Evolutionary conservation across 2,113 vertebrate genomes (phyloP).

Genomic region (Peromyscus leucopus): DNA sequence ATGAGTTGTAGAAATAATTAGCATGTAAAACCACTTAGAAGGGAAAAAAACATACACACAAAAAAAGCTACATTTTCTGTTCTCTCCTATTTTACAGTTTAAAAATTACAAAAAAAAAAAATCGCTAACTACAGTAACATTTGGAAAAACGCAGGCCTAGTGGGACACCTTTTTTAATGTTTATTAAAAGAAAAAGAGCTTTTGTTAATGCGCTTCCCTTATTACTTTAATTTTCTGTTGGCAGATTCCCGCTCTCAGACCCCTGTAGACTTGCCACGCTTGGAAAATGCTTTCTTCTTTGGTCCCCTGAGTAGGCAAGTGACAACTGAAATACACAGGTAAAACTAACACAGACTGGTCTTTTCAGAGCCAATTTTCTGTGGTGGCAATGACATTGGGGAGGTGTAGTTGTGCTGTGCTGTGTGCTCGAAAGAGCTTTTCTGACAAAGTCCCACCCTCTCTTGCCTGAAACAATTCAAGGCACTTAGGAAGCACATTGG

Average conservation of each 20-base stretch:
- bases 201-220: conserved; percentile 72
- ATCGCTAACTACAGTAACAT: conserved; percentile 23
- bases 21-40: conserved; percentile 9
- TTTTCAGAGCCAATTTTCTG: conserved; percentile 68
- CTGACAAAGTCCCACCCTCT: not conserved
- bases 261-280: conserved; percentile 59
- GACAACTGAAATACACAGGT: conserved; percentile 73
- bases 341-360: conserved; percentile 47
- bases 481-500: not conserved
- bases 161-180: conserved; percentile 55
- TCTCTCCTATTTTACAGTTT: conserved; percentile 48
- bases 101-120: conserved; percentile 35
- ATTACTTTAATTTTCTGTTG: conserved; percentile 79
- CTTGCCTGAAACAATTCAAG: not conserved
- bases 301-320: conserved; percentile 64
- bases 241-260: conserved; percentile 59
- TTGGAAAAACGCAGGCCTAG: conserved; percentile 64
- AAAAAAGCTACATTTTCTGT: conserved; percentile 44
- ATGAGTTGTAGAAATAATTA: not conserved
- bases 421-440: not conserved
- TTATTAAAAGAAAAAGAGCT: conserved; percentile 76
- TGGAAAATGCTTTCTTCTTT: conserved; percentile 66
- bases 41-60: conserved; percentile 32
- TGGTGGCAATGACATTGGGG: not conserved
- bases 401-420: fast-evolving